Base-by-base conservation (phyloP, 2,113 vertebrate genomes). In the Neodon shergylaensis region DNA sequence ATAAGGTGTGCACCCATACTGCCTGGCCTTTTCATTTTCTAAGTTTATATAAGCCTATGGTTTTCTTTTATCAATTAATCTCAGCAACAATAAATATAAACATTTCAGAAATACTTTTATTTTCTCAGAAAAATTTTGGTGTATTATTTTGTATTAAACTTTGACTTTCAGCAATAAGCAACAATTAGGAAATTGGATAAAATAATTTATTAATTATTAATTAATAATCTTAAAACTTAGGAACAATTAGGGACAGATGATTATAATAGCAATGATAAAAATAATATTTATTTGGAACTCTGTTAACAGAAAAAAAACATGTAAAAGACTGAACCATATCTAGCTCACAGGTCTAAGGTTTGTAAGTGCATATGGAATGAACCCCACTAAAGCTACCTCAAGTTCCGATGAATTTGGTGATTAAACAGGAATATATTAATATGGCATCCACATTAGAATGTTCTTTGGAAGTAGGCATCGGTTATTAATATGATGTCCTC, bases 11-110 rank as follows among this genome's bases (percentile, higher is more conserved):
- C 54, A 54, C 54, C 54, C 16, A 17, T 54, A 54, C 54, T 54
- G 16, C 16, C 54, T 54, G 54, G 1, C 54, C 10, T 31, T 83
- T 83, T 63, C 24, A 83, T 83, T 83, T 96, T 83, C 63, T 81
- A 87, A 94, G 22, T 6, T 74, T 28, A 42, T 88, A 36, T 74
- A 82, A 89, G 92, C n/a, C 22, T 87, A 7, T 42, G 10, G 1
- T 95, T 85, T 16, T 88, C 66, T 91, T 95, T 97, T 85, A 81
- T 65, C 74, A 96, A 42, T n/a, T 44, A 68, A 88, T 85, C 65
- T 79, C 74, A 94, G 10, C 61, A 89, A 89, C 63, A 92, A 13
- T 66, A 83, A 92, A 16, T 78, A 78, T 36, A 17, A 31, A 82
- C 36, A 90, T 92, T 96, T 79, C 66, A 81, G 28, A 52, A 95